These are phyloP conservation scores for Palythoa grandiflora DNA, from an alignment of 92 coral and sea anemone species.

Conservation along the genomic window DNA sequence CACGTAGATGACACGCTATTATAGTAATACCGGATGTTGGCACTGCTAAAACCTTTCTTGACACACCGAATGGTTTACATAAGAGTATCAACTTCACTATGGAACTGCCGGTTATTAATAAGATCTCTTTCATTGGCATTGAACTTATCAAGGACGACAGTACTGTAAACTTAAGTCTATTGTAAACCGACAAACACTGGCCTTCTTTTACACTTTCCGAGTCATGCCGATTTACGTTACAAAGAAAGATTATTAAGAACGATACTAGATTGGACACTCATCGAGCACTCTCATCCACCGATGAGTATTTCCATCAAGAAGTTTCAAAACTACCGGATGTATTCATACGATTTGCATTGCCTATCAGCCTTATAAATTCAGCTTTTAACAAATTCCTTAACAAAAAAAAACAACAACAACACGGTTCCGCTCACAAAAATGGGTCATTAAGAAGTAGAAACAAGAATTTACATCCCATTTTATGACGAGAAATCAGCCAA, in stretches of 20 bases:
- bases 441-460: constrained; percentile 1
- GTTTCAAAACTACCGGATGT: neutral
- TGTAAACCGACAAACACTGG: too few species aligned
- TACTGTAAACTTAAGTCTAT: too few species aligned
- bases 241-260: neutral
- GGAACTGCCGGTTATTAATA: neutral
- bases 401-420: neutral
- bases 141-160: neutral
- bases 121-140: neutral
- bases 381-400: constrained; percentile 3
- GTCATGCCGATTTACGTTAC: neutral
- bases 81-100: neutral
- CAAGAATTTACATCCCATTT: constrained; percentile 7
- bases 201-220: too few species aligned
- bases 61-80: neutral
- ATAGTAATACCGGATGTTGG: too few species aligned
- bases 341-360: neutral
- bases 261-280: neutral
- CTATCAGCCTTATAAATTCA: neutral
- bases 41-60: neutral
- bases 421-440: constrained; percentile 1
- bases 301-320: neutral
- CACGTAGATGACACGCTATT: too few species aligned
- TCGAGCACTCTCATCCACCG: neutral
- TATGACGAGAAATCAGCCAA: constrained; percentile 2